Evolutionary conservation across 2,797 vertebrate genomes (phyloP), one percentile per base, ranked within the genome.

Genomic region (Thaleichthys pacificus): DNA sequence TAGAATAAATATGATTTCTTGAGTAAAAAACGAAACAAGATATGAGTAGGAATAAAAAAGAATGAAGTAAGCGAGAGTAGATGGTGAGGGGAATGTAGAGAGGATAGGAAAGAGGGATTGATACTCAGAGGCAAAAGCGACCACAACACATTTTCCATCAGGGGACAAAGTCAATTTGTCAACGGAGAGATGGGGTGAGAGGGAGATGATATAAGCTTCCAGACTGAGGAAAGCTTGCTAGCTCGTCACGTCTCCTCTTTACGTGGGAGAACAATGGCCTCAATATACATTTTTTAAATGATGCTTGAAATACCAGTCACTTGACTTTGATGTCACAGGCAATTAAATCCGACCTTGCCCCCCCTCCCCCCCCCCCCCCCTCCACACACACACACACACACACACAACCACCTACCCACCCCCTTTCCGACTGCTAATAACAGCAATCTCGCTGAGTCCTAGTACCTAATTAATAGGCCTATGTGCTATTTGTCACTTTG

Each of bases 321-420:
- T 98, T 99, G 96, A 98, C 97, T 99, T 97, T 97, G 96, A 97
- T 97, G 96, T 99, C 96, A 99, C 96, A 98, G 96, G 96, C 96
- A 99, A 98, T 98, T 99, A 99, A 98, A 98, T 97, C 95, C 96
- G 96, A 95, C 96, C 96, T 95, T 97, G 90, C 89, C 96, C 95
- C 51, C 51, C 51, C 51, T 17, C 51, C 51, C 4, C 51, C 51
- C 89, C 96, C 95, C 51, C 17, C 51, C 51, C 51, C 51, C 51
- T 15, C 51, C 51, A 12, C 51, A 17, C 51, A 56, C 15, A 56
- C 51, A 5, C 15, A 14, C 49, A 14, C 49, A 35, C 51, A 4
- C 51, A 56, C 15, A n/a, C 51, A 12, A 47, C 42, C 11, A 12
- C 51, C 19, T 8, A 56, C 17, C 51, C 51, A 17, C 51, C 15